Conservation (phyloP, 2,113 vertebrate genomes). For the Edolisoma coerulescens region DNA sequence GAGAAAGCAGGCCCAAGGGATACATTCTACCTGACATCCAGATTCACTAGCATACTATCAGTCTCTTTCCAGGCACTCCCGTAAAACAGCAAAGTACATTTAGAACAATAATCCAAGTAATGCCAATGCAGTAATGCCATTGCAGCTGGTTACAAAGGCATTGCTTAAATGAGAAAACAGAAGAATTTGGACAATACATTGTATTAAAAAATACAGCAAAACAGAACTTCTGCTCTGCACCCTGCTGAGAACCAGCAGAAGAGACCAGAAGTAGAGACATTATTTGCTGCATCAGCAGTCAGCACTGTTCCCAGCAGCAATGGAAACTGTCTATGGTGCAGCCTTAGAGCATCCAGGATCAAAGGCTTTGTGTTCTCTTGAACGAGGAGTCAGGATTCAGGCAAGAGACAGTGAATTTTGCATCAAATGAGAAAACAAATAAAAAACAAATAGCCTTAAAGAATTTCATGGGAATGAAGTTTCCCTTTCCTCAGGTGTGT, state of each 20-base stretch:
- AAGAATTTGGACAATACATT: neutral
- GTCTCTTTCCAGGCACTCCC: neutral
- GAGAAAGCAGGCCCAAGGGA: neutral
- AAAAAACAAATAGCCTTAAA: neutral
- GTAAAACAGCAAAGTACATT: neutral
- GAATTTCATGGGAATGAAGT: neutral
- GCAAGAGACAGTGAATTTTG: neutral
- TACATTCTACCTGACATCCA: neutral
- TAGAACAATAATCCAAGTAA: neutral
- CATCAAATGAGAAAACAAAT: neutral
- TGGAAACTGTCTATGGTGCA: neutral
- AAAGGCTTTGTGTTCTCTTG: neutral
- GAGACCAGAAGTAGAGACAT: neutral
- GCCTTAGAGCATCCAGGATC: neutral
- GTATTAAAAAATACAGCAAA: neutral
- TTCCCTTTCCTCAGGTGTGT: neutral
- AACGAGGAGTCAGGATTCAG: neutral
- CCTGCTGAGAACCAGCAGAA: neutral
- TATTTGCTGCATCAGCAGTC: neutral
- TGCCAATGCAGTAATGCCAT: neutral
- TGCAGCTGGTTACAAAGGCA: neutral
- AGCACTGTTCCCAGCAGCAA: neutral
- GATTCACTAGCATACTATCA: neutral
- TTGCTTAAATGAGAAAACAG: neutral
- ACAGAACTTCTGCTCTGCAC: neutral